Evolutionary conservation across 2,797 vertebrate genomes (phyloP).

Genomic region (Coccyzus lansbergi): DNA sequence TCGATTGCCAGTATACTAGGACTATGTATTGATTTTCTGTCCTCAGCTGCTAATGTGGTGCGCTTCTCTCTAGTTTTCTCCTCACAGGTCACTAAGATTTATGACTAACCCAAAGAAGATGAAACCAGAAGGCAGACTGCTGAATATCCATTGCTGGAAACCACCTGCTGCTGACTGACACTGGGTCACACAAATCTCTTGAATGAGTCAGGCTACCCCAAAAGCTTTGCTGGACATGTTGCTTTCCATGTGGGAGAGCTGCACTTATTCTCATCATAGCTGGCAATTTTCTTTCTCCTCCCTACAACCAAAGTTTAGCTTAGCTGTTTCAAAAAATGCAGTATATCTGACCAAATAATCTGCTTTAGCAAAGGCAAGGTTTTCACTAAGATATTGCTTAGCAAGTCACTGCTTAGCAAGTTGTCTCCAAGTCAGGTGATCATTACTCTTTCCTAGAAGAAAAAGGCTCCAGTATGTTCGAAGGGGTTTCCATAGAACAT

Average conservation of each 20-base stretch:
- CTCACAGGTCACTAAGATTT: constrained; percentile 62
- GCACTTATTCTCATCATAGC: background rate
- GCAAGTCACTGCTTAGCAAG: background rate
- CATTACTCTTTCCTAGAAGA: background rate
- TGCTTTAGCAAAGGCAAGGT: background rate
- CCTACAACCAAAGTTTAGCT: background rate
- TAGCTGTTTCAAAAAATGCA: background rate
- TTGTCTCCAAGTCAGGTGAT: background rate
- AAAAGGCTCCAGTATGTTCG: background rate
- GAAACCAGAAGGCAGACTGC: constrained; percentile 22
- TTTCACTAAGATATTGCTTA: background rate
- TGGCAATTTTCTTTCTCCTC: background rate
- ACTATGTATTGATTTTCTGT: constrained; percentile 65
- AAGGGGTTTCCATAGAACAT: background rate
- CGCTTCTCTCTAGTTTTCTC: constrained; percentile 58
- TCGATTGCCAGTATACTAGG: constrained; percentile 6
- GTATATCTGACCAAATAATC: background rate
- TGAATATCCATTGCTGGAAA: background rate
- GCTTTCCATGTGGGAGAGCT: background rate
- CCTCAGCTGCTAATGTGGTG: constrained; percentile 56
- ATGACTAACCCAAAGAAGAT: constrained; percentile 17
- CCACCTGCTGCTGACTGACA: background rate
- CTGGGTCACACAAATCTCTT: background rate
- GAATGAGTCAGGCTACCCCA: background rate
- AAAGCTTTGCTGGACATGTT: background rate